phyloP scores from a whole-genome alignment of 2,888 invertebrate genomes.

The Rotaria macrura region DNA sequence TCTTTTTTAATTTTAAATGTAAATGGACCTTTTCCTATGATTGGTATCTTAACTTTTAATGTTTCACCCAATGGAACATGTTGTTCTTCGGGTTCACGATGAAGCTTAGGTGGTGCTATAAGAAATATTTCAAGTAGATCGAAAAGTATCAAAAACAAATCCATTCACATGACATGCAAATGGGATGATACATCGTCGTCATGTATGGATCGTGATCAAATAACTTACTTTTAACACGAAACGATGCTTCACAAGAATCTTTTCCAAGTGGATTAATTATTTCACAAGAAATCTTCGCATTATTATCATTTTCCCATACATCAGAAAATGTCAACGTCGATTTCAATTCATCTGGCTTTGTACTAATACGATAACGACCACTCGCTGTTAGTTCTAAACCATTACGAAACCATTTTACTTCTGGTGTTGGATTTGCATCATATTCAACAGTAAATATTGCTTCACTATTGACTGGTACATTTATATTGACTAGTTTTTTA shows the following conservation, averaged over 20 bases:
- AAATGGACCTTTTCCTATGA: slow-evolving; percentile 88
- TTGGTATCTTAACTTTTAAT: slow-evolving; percentile 90
- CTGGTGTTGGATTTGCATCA: slow-evolving; percentile 38
- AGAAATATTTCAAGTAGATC: not conserved
- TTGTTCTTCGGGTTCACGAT: slow-evolving; percentile 74
- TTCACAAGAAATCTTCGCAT: slow-evolving; percentile 77
- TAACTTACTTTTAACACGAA: slow-evolving; percentile 72
- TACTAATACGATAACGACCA: slow-evolving; percentile 56
- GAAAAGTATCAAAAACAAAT: no score
- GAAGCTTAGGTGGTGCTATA: slow-evolving; percentile 76
- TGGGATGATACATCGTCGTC: no score
- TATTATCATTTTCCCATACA: slow-evolving; percentile 71
- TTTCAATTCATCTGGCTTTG: slow-evolving; percentile 58
- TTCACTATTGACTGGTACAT: slow-evolving; percentile 43
- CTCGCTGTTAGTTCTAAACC: slow-evolving; percentile 52
- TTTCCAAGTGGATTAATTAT: slow-evolving; percentile 82
- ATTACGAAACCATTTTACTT: slow-evolving; percentile 45
- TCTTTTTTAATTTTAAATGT: slow-evolving; percentile 61
- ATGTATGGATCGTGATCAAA: no score
- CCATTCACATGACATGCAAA: no score
- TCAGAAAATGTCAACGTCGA: slow-evolving; percentile 77
- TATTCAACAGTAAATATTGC: slow-evolving; percentile 40
- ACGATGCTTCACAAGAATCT: slow-evolving; percentile 71
- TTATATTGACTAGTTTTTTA: slow-evolving; percentile 50
- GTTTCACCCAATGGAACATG: slow-evolving; percentile 86